These are phyloP conservation scores for Bombus impatiens DNA, from an alignment of 1,140 invertebrate genomes.

Conservation along the genomic window DNA sequence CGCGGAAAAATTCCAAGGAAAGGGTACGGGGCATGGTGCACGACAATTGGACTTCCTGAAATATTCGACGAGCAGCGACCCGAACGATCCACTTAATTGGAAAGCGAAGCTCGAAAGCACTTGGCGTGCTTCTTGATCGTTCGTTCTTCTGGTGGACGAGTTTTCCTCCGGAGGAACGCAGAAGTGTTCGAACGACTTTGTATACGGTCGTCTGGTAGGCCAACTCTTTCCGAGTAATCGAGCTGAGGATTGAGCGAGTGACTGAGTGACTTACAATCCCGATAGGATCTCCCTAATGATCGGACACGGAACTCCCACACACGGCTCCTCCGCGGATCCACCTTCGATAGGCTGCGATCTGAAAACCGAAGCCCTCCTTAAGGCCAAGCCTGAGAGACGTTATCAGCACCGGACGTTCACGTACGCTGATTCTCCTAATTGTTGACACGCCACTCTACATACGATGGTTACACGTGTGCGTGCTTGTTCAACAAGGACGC, in stretches of 20 bases:
- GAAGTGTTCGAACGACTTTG: conserved; percentile 28
- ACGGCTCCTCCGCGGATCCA: conserved; percentile 50
- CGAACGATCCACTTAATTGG: conserved; percentile 21
- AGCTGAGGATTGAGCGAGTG: conserved; percentile 68
- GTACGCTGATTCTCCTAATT: conserved; percentile 77
- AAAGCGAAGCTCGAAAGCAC: conserved; percentile 4
- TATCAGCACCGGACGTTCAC: conserved; percentile 73
- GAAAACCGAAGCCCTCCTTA: conserved; percentile 49
- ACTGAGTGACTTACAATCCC: conserved; percentile 77
- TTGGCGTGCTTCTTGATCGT: neutral
- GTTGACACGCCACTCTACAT: conserved; percentile 74
- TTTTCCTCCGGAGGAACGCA: neutral
- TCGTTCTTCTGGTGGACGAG: neutral
- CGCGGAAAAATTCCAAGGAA: neutral
- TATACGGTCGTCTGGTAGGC: neutral
- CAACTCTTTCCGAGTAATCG: conserved; percentile 68
- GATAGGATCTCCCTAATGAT: conserved; percentile 81
- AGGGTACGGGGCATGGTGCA: too few species aligned
- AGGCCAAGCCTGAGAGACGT: conserved; percentile 56
- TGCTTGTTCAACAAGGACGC: conserved; percentile 19
- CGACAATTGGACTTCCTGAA: conserved; percentile 25
- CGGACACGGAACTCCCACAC: conserved; percentile 77
- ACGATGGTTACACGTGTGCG: conserved; percentile 52
- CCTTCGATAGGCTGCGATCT: conserved; percentile 31
- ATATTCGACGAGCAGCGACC: neutral